phyloP scores from a whole-genome alignment of 2,797 vertebrate genomes.

The Gobionotothen gibberifrons region DNA sequence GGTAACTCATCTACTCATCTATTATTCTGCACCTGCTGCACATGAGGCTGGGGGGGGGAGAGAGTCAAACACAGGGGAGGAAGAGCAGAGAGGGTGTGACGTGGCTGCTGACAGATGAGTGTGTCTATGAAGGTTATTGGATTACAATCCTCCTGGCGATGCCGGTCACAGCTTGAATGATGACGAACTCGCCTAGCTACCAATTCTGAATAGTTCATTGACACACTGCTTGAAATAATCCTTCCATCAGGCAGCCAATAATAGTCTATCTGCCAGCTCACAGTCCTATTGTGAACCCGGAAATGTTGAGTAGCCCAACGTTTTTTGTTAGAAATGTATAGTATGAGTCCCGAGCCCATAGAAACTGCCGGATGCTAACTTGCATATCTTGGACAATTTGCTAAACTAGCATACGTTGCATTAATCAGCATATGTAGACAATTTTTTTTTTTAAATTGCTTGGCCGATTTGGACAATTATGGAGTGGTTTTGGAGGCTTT shows the following conservation, averaged over 20 bases:
- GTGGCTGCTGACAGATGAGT: constrained; percentile 50
- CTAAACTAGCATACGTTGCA: no score
- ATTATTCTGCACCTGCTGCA: constrained; percentile 68
- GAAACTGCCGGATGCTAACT: no score
- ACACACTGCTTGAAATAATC: constrained; percentile 2
- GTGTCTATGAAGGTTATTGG: constrained; percentile 54
- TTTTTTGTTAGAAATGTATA: no score
- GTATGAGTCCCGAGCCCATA: no score
- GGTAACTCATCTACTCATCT: constrained; percentile 75
- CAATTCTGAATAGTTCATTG: constrained; percentile 33
- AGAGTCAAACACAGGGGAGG: constrained; percentile 23
- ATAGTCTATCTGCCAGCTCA: neutral
- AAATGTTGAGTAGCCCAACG: no score
- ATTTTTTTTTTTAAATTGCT: no score
- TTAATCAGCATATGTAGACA: no score
- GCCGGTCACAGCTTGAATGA: constrained; percentile 53
- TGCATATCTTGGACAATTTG: no score
- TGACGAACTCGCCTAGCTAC: constrained; percentile 28
- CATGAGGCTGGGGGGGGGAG: neutral
- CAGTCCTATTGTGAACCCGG: no score
- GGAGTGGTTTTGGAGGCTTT: no score
- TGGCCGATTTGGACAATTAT: no score
- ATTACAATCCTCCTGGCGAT: constrained; percentile 47
- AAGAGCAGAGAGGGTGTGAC: constrained; percentile 36
- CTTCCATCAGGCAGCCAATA: neutral